phyloP scores from a whole-genome alignment of 2,888 invertebrate genomes.

The Eumerus sabulonum region DNA sequence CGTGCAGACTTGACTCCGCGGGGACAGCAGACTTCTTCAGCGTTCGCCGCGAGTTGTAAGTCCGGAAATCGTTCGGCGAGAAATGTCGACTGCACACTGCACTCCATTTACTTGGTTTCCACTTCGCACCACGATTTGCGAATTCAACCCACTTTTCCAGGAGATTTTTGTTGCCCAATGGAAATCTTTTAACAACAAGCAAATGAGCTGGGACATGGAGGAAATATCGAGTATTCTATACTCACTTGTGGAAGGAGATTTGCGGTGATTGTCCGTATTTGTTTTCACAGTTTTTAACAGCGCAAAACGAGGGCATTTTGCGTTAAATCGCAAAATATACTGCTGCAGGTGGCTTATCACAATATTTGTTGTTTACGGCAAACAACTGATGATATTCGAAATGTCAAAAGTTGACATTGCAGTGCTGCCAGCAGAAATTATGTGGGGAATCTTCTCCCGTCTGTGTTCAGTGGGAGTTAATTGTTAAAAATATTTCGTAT shows the following conservation, averaged over 20 bases:
- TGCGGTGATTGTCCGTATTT: constrained; percentile 77
- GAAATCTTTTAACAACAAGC: constrained; percentile 73
- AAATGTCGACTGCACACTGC: constrained; percentile 78
- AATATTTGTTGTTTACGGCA: constrained; percentile 22
- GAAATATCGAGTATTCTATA: neutral
- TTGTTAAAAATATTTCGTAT: too few species aligned
- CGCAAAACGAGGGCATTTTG: constrained; percentile 77
- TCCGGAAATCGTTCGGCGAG: constrained; percentile 75
- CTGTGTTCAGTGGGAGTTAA: too few species aligned
- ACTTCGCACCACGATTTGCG: constrained; percentile 74
- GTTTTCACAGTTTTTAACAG: constrained; percentile 76
- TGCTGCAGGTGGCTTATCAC: too few species aligned
- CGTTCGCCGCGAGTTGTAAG: constrained; percentile 74
- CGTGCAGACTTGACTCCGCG: constrained; percentile 16
- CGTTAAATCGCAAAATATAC: neutral
- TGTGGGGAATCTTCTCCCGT: too few species aligned
- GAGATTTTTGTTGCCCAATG: constrained; percentile 75
- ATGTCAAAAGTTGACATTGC: neutral
- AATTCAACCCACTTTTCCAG: constrained; percentile 77
- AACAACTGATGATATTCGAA: neutral
- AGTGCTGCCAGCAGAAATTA: neutral
- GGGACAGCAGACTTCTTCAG: constrained; percentile 77
- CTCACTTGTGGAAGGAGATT: constrained; percentile 78
- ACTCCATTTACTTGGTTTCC: constrained; percentile 78
- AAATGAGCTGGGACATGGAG: neutral